Evolutionary conservation across 2,888 invertebrate genomes (phyloP).

Genomic region (Panopea generosa): DNA sequence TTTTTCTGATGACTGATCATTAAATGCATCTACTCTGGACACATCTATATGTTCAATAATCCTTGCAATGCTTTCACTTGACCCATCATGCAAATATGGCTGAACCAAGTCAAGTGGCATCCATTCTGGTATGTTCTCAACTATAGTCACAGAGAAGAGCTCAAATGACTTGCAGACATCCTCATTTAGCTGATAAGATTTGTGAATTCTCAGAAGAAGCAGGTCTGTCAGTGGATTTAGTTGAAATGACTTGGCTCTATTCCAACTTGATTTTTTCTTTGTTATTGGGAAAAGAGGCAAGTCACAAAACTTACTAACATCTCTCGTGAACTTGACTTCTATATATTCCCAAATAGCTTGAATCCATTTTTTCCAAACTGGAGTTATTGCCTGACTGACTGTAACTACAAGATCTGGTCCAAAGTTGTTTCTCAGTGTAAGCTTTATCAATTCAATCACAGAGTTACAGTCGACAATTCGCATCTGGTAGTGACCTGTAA

Average conservation of each 20-base stretch:
- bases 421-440: neutral
- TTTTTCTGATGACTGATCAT: no score
- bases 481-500: slow-evolving; percentile 11
- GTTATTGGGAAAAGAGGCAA: slow-evolving; percentile 9
- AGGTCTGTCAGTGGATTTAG: neutral
- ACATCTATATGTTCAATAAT: no score
- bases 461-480: slow-evolving; percentile 1
- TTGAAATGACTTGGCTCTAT: slow-evolving; percentile 6
- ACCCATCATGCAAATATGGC: no score
- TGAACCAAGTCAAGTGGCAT: neutral
- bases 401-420: neutral
- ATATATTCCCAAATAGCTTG: slow-evolving; percentile 17
- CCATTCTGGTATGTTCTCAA: slow-evolving; percentile 27
- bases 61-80: no score
- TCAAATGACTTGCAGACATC: slow-evolving; percentile 4
- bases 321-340: neutral
- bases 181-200: no score
- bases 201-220: neutral
- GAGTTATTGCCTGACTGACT: neutral
- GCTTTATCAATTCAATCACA: neutral
- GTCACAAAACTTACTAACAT: neutral
- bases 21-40: no score
- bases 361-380: slow-evolving; percentile 7
- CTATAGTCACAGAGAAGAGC: slow-evolving; percentile 4
- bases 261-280: neutral